Percentiles rank a stretch among this genome's conserved stretches.
phyloP scores from a whole-genome alignment of 2,888 invertebrate species.

The Lissonota sp. region DNA sequence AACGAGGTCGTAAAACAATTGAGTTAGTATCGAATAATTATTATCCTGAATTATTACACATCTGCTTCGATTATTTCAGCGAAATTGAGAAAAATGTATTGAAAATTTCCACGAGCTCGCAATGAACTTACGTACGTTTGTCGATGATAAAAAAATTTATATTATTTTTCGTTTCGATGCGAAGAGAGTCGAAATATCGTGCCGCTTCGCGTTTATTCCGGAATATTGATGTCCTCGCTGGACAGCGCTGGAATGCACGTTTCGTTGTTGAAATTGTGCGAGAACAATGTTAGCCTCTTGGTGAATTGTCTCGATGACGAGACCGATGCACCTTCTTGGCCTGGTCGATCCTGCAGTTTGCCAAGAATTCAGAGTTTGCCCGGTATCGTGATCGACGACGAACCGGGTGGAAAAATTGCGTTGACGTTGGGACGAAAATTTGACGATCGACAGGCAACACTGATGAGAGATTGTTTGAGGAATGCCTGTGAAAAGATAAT shows the following conservation, averaged over 20 bases:
- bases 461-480: slow-evolving; percentile 82
- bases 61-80: neutral
- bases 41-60: too few relatives aligned
- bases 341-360: slow-evolving; percentile 83
- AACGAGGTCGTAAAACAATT: slow-evolving; percentile 88
- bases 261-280: slow-evolving; percentile 87
- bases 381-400: slow-evolving; percentile 19
- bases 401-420: slow-evolving; percentile 37
- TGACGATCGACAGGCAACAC: slow-evolving; percentile 61
- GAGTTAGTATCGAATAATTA: slow-evolving; percentile 83
- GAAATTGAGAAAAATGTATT: neutral
- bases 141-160: neutral
- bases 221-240: slow-evolving; percentile 89
- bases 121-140: too few relatives aligned
- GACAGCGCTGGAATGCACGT: slow-evolving; percentile 92
- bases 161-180: slow-evolving; percentile 16
- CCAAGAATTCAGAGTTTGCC: slow-evolving; percentile 64
- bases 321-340: slow-evolving; percentile 87
- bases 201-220: slow-evolving; percentile 80
- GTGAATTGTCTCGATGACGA: slow-evolving; percentile 86
- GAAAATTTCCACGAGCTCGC: neutral
- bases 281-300: slow-evolving; percentile 83
- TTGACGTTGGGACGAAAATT: slow-evolving; percentile 69
- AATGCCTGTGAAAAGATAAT: slow-evolving; percentile 77
- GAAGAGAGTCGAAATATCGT: slow-evolving; percentile 73